Conservation (phyloP, 2,797 vertebrate species). For the Tokudaia muenninki region DNA sequence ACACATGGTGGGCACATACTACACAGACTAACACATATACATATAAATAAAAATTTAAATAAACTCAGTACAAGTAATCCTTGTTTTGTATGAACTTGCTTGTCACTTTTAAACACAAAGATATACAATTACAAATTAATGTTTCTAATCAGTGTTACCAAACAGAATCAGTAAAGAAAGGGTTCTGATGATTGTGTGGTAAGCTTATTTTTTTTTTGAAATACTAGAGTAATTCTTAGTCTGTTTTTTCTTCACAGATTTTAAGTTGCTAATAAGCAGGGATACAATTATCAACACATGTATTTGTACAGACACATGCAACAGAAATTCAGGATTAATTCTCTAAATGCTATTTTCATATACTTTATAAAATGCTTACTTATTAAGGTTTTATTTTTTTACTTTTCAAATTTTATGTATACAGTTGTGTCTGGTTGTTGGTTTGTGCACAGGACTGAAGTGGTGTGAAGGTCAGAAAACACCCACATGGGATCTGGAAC, state of each 20-base stretch:
- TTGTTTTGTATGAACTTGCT: background rate
- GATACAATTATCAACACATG: background rate
- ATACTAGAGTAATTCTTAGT: background rate
- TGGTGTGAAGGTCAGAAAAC: background rate
- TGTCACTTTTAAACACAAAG: background rate
- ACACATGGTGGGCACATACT: background rate
- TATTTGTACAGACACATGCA: background rate
- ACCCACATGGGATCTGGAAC: background rate
- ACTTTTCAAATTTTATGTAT: background rate
- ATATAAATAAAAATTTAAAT: background rate
- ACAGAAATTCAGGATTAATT: slow-evolving; percentile 10
- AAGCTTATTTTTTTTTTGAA: slow-evolving; percentile 8
- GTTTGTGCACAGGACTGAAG: too few species aligned
- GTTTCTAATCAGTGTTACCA: background rate
- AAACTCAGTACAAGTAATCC: background rate
- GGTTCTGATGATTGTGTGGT: background rate
- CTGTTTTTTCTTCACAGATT: background rate
- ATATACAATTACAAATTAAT: background rate
- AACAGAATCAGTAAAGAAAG: background rate
- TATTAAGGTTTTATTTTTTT: background rate
- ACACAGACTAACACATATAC: background rate
- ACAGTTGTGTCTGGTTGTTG: background rate
- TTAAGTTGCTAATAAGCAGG: background rate
- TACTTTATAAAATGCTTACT: background rate
- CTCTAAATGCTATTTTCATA: background rate